phyloP scores from a whole-genome alignment of 1,140 invertebrate species.

The Antheraea pernyi region DNA sequence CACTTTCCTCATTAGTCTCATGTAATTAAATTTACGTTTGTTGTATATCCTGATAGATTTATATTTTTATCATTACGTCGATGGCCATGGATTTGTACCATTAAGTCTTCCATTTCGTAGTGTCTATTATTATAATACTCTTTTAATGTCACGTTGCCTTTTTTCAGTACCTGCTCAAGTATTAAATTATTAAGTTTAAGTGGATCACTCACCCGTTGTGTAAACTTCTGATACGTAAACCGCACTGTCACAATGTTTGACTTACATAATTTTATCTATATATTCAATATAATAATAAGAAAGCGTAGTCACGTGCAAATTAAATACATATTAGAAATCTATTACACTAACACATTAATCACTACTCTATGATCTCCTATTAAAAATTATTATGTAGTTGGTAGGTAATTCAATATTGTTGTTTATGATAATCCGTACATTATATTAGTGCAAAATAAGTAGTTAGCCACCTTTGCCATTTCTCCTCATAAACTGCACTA shows the following conservation, averaged over 20 bases:
- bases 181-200: slow-evolving; percentile 33
- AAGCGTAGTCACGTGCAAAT: neutral
- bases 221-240: neutral
- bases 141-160: slow-evolving; percentile 32
- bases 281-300: neutral
- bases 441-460: neutral
- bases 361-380: neutral
- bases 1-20: slow-evolving; percentile 48
- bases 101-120: slow-evolving; percentile 73
- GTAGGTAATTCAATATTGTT: neutral
- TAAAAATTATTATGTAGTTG: neutral
- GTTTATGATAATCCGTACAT: neutral
- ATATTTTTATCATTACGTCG: slow-evolving; percentile 56
- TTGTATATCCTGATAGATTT: slow-evolving; percentile 36
- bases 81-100: slow-evolving; percentile 68
- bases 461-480: neutral
- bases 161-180: slow-evolving; percentile 60
- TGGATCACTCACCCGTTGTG: neutral
- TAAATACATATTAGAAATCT: neutral
- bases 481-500: neutral
- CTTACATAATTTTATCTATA: neutral
- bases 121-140: slow-evolving; percentile 53
- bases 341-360: neutral
- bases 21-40: slow-evolving; percentile 49
- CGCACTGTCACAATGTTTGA: neutral